Evolutionary conservation across 37 sponge, comb jelly and placozoan species (phyloP), one percentile per base, ranked within the genome.

Genomic region (Beroe ovata): DNA sequence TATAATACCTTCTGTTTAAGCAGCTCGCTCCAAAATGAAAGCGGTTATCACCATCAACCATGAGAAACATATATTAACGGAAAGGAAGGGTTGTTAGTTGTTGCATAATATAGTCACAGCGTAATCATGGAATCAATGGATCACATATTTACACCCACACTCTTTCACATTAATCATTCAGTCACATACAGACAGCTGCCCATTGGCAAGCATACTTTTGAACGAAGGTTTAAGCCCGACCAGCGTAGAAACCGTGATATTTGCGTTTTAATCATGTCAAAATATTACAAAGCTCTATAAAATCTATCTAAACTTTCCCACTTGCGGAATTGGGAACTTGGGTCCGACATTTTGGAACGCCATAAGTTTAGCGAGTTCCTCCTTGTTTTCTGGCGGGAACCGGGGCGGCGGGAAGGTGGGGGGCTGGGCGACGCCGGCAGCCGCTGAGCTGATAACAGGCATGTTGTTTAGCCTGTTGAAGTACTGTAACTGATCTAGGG

Each of bases 291-390:
- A 58, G 59, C 18, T 58, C 59, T 58, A n/a, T n/a, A n/a, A n/a
- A 35, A 21, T 30, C 34, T 71, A 71, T 71, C 71, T 71, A 71
- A 71, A 71, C 71, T 71, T 71, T 4, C 71, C 71, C 29, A 35
- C 71, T 35, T 71, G 71, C 8, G 71, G 37, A 20, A 71, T 71
- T 20, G 71, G 36, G 29, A 71, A 71, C 38, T 71, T 71, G 18
- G 71, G 16, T 35, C 71, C 71, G 2, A 71, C 38, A 6, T 35
- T 35, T 8, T 21, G 71, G 34, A 71, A 71, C 8, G 71, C 32
- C 71, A 71, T 71, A 21, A 71, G 38, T 29, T 71, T 71, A 30
- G 71, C 71, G 4, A 71, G 71, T 35, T 71, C 71, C 38, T 71
- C 71, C 71, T 71, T 71, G 29, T 4, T 71, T 20, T 71, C 38